A percentile compares a stretch with the other conserved stretches of the same genome.
These are phyloP conservation scores for Bucorvus abyssinicus DNA, from an alignment of 2,797 vertebrate species.

Conservation along the genomic window DNA sequence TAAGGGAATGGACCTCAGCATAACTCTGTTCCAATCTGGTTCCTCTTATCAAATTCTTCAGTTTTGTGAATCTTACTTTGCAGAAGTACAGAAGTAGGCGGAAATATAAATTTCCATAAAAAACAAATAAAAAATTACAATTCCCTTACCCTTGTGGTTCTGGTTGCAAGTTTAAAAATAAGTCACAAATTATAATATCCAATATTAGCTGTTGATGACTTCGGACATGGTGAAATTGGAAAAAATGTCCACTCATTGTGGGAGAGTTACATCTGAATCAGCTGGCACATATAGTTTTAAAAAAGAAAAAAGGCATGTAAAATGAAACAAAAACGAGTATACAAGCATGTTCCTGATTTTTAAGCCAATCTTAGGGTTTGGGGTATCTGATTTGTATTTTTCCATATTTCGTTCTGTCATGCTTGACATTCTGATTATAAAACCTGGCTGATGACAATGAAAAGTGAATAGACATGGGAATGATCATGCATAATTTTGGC, in stretches of 20 bases:
- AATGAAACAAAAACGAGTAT: not conserved
- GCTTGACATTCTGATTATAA: not conserved
- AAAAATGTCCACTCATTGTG: not conserved
- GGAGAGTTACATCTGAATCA: not conserved
- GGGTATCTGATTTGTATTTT: not conserved
- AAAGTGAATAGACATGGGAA: not conserved
- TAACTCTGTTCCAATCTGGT: not conserved
- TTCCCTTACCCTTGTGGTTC: not conserved
- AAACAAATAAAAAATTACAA: not conserved
- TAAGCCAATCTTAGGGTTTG: not conserved
- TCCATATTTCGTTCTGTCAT: not conserved
- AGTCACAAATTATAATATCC: not conserved
- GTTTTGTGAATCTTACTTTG: not conserved
- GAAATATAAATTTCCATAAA: not conserved
- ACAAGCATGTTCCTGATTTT: rapidly evolving
- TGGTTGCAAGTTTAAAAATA: not conserved
- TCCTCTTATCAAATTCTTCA: not conserved
- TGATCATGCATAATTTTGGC: not conserved
- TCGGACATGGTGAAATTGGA: not conserved
- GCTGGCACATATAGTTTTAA: not conserved
- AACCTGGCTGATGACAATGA: not conserved
- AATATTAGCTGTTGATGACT: not conserved
- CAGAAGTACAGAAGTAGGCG: not conserved
- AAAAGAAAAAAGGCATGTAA: not conserved
- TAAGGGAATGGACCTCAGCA: not conserved